Conservation (phyloP, 35 echinoderm and acorn worm species). For the Lytechinus pictus region DNA sequence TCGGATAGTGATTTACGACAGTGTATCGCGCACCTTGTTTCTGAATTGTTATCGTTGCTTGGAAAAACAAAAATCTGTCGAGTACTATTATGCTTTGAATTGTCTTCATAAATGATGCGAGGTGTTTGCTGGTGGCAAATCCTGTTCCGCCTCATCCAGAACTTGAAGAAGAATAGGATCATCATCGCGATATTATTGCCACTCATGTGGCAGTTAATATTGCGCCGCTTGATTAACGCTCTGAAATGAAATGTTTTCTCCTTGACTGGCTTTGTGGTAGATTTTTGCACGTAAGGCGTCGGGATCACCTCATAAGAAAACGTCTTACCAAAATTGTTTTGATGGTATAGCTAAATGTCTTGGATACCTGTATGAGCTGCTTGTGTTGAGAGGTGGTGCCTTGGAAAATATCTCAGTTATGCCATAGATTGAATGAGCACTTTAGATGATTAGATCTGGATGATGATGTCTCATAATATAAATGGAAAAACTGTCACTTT, state of each 20-base stretch:
- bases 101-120: background rate
- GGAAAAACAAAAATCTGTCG: background rate
- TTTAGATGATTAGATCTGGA: background rate
- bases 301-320: background rate
- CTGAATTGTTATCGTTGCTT: background rate
- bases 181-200: background rate
- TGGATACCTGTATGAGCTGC: background rate
- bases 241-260: constrained; percentile 5
- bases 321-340: background rate
- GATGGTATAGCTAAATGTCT: background rate
- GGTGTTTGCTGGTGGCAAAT: background rate
- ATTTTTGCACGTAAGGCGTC: background rate
- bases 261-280: background rate
- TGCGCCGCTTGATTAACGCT: background rate
- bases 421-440: background rate
- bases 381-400: background rate
- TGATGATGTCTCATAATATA: too few relatives aligned
- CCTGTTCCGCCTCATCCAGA: background rate
- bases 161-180: background rate
- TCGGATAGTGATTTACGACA: background rate
- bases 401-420: background rate
- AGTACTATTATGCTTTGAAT: background rate
- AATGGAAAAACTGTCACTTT: too few relatives aligned
- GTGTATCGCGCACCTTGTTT: background rate
- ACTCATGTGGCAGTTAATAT: background rate